phyloP scores from a whole-genome alignment of 2,888 invertebrate species.

The Nomada ferruginata region DNA sequence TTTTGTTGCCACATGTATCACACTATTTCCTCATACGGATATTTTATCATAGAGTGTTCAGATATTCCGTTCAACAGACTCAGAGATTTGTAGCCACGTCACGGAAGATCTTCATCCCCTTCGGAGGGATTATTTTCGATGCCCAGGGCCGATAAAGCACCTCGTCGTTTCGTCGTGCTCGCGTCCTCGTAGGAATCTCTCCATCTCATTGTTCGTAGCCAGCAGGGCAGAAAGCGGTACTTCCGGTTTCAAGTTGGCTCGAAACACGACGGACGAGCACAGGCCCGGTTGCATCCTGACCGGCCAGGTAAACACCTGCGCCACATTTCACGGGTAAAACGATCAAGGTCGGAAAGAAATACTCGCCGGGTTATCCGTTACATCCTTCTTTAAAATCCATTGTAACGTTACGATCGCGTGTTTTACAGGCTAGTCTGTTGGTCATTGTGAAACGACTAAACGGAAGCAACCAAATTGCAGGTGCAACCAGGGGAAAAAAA shows the following conservation, averaged over 20 bases:
- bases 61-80: neutral
- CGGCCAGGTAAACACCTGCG: conserved; percentile 67
- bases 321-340: conserved; percentile 57
- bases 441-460: conserved; percentile 13
- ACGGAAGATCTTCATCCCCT: conserved; percentile 31
- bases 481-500: neutral
- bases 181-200: conserved; percentile 68
- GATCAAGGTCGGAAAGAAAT: conserved; percentile 45
- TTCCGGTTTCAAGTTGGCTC: conserved; percentile 79
- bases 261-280: conserved; percentile 62
- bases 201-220: conserved; percentile 81
- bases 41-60: neutral
- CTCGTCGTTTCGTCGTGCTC: conserved; percentile 68
- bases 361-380: conserved; percentile 21
- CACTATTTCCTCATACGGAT: conserved; percentile 2
- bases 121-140: conserved; percentile 63
- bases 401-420: conserved; percentile 24
- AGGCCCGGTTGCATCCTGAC: conserved; percentile 65
- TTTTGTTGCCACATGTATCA: too few relatives aligned
- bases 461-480: conserved; percentile 5
- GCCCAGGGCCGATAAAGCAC: conserved; percentile 64
- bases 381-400: conserved; percentile 14
- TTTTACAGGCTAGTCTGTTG: conserved; percentile 7
- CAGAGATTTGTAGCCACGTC: neutral
- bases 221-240: conserved; percentile 81